A percentile compares a stretch with the other conserved stretches of the same genome.
phyloP scores from a whole-genome alignment of 1,140 invertebrate genomes.

The Theocolax elegans region DNA sequence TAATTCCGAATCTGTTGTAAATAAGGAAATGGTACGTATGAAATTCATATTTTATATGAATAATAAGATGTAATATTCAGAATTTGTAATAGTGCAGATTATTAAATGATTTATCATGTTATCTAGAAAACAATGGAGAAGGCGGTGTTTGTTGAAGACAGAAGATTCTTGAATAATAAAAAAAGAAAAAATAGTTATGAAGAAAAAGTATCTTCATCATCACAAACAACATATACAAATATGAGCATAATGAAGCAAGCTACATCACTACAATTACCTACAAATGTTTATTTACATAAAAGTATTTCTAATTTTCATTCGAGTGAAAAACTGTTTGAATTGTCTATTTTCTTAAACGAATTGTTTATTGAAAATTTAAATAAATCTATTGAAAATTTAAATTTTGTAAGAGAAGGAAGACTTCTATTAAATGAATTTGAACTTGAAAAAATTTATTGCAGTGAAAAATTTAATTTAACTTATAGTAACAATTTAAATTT shows the following conservation, averaged over 20 bases:
- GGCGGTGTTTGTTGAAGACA: neutral
- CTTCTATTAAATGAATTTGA: conserved; percentile 51
- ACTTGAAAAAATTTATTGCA: conserved; percentile 52
- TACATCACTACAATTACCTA: neutral
- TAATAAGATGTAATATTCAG: neutral
- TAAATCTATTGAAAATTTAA: no score
- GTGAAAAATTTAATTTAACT: conserved; percentile 41
- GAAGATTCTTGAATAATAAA: neutral
- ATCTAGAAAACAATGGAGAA: neutral
- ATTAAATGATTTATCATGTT: neutral
- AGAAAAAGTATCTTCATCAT: neutral
- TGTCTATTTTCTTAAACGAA: no score
- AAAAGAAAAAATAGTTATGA: no score
- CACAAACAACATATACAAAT: neutral
- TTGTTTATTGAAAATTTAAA: no score
- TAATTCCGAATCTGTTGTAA: neutral
- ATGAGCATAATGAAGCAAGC: no score
- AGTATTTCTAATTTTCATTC: conserved; percentile 25
- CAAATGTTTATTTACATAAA: conserved; percentile 42
- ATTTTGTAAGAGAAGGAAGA: conserved; percentile 47
- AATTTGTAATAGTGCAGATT: neutral
- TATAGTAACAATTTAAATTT: conserved; percentile 42
- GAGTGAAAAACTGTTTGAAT: conserved; percentile 55
- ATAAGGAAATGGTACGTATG: neutral
- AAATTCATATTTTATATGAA: neutral